A percentile compares a stretch with the other conserved stretches of the same genome.
Evolutionary conservation across 2,113 vertebrate genomes (phyloP).

Genomic region (Podarcis raffonei): DNA sequence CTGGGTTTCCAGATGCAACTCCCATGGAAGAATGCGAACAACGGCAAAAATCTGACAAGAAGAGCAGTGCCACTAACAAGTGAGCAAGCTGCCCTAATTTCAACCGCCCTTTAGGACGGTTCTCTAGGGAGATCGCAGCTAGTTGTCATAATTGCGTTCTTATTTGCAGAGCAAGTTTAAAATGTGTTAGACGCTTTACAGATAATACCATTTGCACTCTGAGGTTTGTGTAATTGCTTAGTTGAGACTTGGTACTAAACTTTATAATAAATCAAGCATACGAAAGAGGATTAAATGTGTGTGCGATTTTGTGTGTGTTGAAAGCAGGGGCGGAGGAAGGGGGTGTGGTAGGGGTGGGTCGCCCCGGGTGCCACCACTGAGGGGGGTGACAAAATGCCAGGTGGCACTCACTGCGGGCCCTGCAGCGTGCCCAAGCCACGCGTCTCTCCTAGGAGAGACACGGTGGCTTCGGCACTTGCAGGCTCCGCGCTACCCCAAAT

Average conservation of each 20-base stretch:
- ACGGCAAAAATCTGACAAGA: constrained; percentile 6
- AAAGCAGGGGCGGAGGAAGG: no score
- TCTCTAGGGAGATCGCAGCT: constrained; percentile 1
- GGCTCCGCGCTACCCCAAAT: no score
- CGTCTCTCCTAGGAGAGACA: no score
- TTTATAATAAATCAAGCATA: not conserved
- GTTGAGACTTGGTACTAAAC: not conserved
- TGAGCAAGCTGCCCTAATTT: not conserved
- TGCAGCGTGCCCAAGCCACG: fast-evolving
- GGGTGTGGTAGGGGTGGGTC: fast-evolving
- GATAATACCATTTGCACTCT: not conserved
- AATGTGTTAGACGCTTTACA: constrained; percentile 2
- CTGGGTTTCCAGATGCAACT: not conserved
- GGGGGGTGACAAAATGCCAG: no score
- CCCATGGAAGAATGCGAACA: not conserved
- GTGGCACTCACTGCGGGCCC: no score
- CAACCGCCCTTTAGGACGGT: not conserved
- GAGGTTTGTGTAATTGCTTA: not conserved
- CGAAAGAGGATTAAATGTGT: not conserved
- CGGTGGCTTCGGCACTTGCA: no score
- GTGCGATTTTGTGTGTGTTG: no score
- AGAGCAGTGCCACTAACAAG: not conserved
- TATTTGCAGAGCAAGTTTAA: constrained; percentile 5
- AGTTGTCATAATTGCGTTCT: constrained; percentile 7
- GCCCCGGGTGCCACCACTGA: no score